phyloP scores from a whole-genome alignment of 2,888 invertebrate genomes.

The Pterostichus niger region DNA sequence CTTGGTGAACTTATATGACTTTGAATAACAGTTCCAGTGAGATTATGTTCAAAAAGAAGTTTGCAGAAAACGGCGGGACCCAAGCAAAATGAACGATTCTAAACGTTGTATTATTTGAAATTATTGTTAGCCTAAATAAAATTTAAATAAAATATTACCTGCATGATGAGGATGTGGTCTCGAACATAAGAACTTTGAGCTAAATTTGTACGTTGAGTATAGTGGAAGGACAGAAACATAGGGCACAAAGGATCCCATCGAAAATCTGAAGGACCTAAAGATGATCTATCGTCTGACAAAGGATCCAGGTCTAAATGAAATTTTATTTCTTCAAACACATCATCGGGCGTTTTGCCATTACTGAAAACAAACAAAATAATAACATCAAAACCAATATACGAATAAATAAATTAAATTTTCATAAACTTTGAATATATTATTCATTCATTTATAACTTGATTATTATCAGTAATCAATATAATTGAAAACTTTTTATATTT shows the following conservation, averaged over 20 bases:
- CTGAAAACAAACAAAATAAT: neutral
- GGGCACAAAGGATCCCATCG: conserved; percentile 78
- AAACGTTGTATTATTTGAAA: conserved; percentile 67
- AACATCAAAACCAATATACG: no score
- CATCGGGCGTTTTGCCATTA: conserved; percentile 69
- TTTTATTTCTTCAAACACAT: conserved; percentile 71
- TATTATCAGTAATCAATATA: neutral
- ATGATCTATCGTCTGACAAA: conserved; percentile 57
- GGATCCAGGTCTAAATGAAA: conserved; percentile 70
- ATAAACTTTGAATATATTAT: no score
- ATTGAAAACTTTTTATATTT: no score
- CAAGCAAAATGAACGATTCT: conserved; percentile 90
- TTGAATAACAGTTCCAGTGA: conserved; percentile 87
- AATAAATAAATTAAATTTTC: no score
- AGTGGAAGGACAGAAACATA: conserved; percentile 79
- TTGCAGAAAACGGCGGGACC: conserved; percentile 88
- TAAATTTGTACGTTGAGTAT: conserved; percentile 78
- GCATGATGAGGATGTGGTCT: conserved; percentile 80
- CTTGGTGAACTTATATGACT: conserved; percentile 90
- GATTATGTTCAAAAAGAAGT: conserved; percentile 82
- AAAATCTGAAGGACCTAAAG: conserved; percentile 71
- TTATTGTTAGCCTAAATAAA: neutral
- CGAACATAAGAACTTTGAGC: conserved; percentile 80
- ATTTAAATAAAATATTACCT: conserved; percentile 75
- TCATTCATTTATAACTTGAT: neutral